Evolutionary conservation across 2,113 vertebrate genomes (phyloP), one percentile per base, ranked within the genome.

Genomic region (Clarias magur): DNA sequence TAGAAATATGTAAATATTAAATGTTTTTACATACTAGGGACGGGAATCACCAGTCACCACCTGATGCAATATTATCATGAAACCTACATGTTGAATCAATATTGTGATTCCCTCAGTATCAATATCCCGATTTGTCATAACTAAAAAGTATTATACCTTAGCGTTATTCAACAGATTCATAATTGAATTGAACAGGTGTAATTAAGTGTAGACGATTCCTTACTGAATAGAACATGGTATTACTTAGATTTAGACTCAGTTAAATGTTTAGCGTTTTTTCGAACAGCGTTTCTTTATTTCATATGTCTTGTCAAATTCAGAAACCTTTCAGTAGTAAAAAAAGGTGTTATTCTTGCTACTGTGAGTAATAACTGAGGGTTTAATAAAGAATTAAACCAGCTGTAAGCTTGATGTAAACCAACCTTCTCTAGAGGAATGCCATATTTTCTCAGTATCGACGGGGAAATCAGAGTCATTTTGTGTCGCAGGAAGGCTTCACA

Each of bases 401-500:
- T 34, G n/a, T 5, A 72, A 38, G 0, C 0, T 21, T 78, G 2
- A 30, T 23, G 1, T 34, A 83, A 21, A 48, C 19, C 86, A 84
- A 99, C 98, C 97, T 99, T 99, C 89, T 99, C 96, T 93, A 98
- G 98, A 0, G 98, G 98, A 82, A 99, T 98, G 76, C 97, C 96
- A 0, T 98, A 99, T 93, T 99, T 99, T 91, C 97, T 99, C 90
- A 99, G 91, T 90, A 99, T 98, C 42, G 97, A 97, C 0, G 98
- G 98, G 15, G 98, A 99, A 87, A 99, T 99, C 89, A 99, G 93
- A 57, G 98, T 99, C 98, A 99, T 99, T 92, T 99, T 99, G 93
- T 99, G 98, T 38, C 98, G 96, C 65, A 99, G 94, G 92, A 99
- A 99, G 0, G 98, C 98, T 91, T 99, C 98, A 88, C 98, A 99